phyloP scores from a whole-genome alignment of 1,140 invertebrate species.

The Phenacoccus solenopsis region DNA sequence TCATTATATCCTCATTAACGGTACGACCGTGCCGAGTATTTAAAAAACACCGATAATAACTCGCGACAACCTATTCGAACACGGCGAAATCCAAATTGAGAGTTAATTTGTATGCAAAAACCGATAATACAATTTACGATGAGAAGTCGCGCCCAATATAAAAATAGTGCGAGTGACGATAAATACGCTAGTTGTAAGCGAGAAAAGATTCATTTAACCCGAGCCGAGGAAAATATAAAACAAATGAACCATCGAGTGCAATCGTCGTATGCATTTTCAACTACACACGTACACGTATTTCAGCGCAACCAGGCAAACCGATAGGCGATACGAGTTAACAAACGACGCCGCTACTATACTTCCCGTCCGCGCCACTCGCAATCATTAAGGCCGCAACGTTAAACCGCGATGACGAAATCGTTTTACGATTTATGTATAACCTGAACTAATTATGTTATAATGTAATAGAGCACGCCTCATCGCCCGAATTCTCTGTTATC shows the following conservation, averaged over 20 bases:
- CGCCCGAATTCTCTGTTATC: not conserved
- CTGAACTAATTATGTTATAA: not conserved
- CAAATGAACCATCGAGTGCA: too few relatives aligned
- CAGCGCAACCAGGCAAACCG: not conserved
- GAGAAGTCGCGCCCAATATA: not conserved
- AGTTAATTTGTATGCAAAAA: not conserved
- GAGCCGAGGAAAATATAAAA: too few relatives aligned
- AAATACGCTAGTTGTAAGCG: not conserved
- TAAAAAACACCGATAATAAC: not conserved
- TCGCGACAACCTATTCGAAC: not conserved
- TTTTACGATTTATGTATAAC: conserved; percentile 3
- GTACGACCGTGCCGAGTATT: not conserved
- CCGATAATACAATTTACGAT: not conserved
- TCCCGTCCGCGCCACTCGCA: not conserved
- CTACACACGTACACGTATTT: not conserved
- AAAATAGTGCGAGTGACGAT: not conserved
- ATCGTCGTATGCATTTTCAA: not conserved
- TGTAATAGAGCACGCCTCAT: conserved; percentile 1
- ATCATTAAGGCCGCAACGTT: not conserved
- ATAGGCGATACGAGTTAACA: not conserved
- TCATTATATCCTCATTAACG: not conserved
- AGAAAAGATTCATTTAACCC: not conserved
- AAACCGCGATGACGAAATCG: not conserved
- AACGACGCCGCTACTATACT: not conserved
- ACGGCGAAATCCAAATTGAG: not conserved